Evolutionary conservation across 2,888 invertebrate species (phyloP), one percentile per base, ranked within the genome.

Genomic region (Rhagium mordax): DNA sequence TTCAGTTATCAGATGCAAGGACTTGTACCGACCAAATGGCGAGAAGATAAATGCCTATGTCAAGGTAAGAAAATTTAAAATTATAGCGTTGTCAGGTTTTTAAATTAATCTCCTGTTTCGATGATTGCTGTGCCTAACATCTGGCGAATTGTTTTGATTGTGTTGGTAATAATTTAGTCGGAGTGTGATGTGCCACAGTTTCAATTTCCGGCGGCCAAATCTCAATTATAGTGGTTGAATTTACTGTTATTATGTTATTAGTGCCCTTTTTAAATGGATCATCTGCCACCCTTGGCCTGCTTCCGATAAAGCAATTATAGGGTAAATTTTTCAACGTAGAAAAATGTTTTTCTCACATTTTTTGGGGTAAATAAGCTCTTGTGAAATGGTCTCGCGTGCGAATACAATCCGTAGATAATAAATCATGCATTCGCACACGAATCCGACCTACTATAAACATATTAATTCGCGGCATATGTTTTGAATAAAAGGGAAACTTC

Each of bases 1-100:
- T 91, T 68, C 90, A 95, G 95, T 96, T 81, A 92, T 94, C 83
- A 91, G 94, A 82, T 95, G 95, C 86, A 91, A 91, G 84, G 94
- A 94, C 85, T 89, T 96, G 76, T 91, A 92, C 81, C 90, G 94
- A 78, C 86, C 91, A 15, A 90, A 91, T 84, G 94, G 93, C 62
- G 92, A 91, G 81, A 90, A 90, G 59, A 92, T 95, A 77, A 95
- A 95, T 87, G 95, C 95, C 74, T 95, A 95, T 87, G 94, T 95
- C 21, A 95, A 95, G 90, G 94, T 94, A 83, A 88, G 89, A 84
- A n/a, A 71, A 57, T 64, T 47, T 33, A 27, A 7, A 8, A 41
- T 61, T 41, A 16, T 15, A n/a, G 20, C 29, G 20, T 61, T 62
- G 71, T 74, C 70, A 65, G 71, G 61, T 65, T 73, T 73, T 71